These are phyloP conservation scores for Leptodirus hochenwartii DNA, from an alignment of 2,888 invertebrate genomes.

Conservation along the genomic window DNA sequence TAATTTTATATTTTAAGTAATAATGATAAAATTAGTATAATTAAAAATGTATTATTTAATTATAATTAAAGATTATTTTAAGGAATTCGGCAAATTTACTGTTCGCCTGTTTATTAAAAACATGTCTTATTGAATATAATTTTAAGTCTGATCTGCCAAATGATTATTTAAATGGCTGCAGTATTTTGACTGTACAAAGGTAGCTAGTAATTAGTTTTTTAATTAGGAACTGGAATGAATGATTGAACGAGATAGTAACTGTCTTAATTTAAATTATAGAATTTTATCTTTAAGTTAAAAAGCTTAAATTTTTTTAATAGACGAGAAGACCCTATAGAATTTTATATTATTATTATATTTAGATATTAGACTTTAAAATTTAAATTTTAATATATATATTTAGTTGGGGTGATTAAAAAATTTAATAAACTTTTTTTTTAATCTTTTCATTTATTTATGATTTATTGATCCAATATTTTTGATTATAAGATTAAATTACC, in stretches of 20 bases:
- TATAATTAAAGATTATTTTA: slow-evolving; percentile 24
- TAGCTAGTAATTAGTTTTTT: slow-evolving; percentile 68
- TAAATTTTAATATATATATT: slow-evolving; percentile 27
- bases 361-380: slow-evolving; percentile 22
- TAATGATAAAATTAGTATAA: slow-evolving; percentile 42
- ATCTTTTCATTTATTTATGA: slow-evolving; percentile 27
- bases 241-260: slow-evolving; percentile 46
- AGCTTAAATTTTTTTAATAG: slow-evolving; percentile 44
- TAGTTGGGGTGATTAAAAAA: slow-evolving; percentile 47
- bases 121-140: slow-evolving; percentile 46
- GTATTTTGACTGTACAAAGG: slow-evolving; percentile 63
- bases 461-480: slow-evolving; percentile 35
- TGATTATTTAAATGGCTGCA: slow-evolving; percentile 59
- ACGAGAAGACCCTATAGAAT: slow-evolving; percentile 69
- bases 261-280: slow-evolving; percentile 36
- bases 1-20: slow-evolving; percentile 28
- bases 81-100: slow-evolving; percentile 30
- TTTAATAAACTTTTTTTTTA: slow-evolving; percentile 35
- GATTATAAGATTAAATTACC: slow-evolving; percentile 56
- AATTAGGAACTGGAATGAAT: slow-evolving; percentile 64
- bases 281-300: slow-evolving; percentile 44
- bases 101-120: slow-evolving; percentile 63
- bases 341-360: slow-evolving; percentile 32
- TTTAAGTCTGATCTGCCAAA: slow-evolving; percentile 54
- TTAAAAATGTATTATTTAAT: slow-evolving; percentile 18